phyloP scores from a whole-genome alignment of 1,140 invertebrate species.

The Gerris buenoi region DNA sequence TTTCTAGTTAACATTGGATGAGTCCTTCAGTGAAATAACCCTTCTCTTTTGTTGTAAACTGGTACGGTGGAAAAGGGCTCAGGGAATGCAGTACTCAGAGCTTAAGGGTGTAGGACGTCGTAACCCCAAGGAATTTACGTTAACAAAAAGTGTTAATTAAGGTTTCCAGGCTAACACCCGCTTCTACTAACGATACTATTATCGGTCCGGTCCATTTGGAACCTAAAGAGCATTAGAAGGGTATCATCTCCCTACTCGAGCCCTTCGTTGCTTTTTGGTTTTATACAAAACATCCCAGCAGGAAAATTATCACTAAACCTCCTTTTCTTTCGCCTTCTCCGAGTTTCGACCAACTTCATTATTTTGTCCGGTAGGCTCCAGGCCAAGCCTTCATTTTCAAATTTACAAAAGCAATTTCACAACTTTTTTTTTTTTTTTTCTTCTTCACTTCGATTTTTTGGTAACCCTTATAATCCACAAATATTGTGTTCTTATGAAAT shows the following conservation, averaged over 20 bases:
- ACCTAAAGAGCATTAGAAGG: neutral
- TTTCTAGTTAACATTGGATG: no score
- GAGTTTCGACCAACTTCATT: neutral
- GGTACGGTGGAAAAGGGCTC: no score
- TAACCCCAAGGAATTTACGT: neutral
- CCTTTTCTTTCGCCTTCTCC: neutral
- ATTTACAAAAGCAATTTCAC: no score
- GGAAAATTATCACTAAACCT: neutral
- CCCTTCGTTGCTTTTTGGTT: neutral
- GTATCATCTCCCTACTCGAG: neutral
- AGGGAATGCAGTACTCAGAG: no score
- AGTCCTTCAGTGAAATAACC: no score
- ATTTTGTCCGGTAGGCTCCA: neutral
- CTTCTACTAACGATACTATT: neutral
- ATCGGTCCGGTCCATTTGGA: neutral
- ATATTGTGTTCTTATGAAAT: no score
- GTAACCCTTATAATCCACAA: no score
- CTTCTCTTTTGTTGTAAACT: no score
- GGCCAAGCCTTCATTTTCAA: no score
- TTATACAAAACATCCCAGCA: neutral
- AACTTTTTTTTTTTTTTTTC: no score
- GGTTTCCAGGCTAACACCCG: neutral
- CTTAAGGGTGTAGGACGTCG: no score
- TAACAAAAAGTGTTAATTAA: neutral
- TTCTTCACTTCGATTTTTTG: no score